Evolutionary conservation across 92 coral and sea anemone genomes (phyloP), one percentile per base, ranked within the genome.

Genomic region (Paragorgia papillata): DNA sequence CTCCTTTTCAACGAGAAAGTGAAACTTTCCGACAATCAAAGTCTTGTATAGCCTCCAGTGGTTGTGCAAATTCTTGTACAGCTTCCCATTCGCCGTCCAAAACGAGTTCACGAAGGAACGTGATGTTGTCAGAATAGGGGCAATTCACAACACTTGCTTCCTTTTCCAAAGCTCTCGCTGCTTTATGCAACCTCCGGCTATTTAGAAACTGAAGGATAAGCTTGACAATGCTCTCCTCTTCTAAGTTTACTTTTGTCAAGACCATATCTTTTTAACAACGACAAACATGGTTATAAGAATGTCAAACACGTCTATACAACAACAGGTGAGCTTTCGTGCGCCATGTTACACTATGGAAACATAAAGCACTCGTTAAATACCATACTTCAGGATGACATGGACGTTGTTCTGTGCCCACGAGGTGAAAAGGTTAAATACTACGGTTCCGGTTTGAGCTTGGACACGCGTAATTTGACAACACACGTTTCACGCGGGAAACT

Each of bases 21-120:
- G 89, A 80, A 95, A 95, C 53, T 62, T 84, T 59, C n/a, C 80
- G 86, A 25, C 79, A 85, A 69, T 95, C 97, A 71, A 95, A 95
- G 37, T 85, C 92, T 55, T 87, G 88, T 70, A 88, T 81, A 46
- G 83, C 85, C 74, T 85, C 99, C 79, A 95, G 82, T 48, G 97
- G 97, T 75, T 91, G 91, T 57, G 90, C 97, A 86, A 88, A 95
- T 50, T 90, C 86, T 79, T 85, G 79, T 51, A 91, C 84, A 59
- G 99, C 92, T 57, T 89, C 97, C 97, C 97, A 95, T 60, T 95
- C 99, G 62, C 99, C 99, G 60, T 95, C 99, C 33, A 95, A 85
- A 48, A 91, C 91, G 3, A 95, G 90, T 35, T 95, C 95, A 58
- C 99, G 84, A 60, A 95, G 76, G 60, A 95, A 95, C 33, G 87